Evolutionary conservation across 1,140 invertebrate genomes (phyloP).

Genomic region (Macrobrachium rosenbergii): DNA sequence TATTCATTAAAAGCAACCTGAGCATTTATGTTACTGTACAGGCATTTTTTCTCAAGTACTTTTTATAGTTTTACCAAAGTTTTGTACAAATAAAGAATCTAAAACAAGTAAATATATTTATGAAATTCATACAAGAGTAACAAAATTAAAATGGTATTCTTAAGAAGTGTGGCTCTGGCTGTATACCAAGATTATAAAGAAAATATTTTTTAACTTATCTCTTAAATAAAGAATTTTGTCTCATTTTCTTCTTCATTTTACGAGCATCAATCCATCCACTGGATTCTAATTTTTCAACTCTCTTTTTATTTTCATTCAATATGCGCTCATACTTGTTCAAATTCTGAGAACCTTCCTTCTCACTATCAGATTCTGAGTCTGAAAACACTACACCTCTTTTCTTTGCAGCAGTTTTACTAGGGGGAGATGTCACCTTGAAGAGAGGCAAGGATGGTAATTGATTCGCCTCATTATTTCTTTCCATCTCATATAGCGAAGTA

Average conservation of each 20-base stretch:
- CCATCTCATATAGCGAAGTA: too few species aligned
- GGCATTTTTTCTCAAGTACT: too few species aligned
- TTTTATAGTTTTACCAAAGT: too few species aligned
- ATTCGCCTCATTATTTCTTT: neutral
- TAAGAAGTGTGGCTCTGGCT: too few species aligned
- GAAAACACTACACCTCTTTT: neutral
- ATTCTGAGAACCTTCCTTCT: neutral
- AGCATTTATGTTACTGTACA: too few species aligned
- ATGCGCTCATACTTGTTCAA: neutral
- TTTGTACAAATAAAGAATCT: too few species aligned
- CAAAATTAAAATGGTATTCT: too few species aligned
- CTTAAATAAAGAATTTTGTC: slow-evolving; percentile 1
- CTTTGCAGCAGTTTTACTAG: neutral
- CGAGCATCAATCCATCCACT: slow-evolving; percentile 11
- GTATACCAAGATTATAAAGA: too few species aligned
- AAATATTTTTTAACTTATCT: neutral
- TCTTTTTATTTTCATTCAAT: neutral
- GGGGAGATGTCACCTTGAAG: neutral
- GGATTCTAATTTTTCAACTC: neutral
- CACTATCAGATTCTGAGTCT: neutral
- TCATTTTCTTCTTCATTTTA: slow-evolving; percentile 14
- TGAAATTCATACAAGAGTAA: too few species aligned
- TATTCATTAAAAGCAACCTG: too few species aligned
- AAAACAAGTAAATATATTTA: too few species aligned
- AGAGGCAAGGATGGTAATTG: neutral